Evolutionary conservation across 2,888 invertebrate genomes (phyloP).

Genomic region (Ormia ochracea): DNA sequence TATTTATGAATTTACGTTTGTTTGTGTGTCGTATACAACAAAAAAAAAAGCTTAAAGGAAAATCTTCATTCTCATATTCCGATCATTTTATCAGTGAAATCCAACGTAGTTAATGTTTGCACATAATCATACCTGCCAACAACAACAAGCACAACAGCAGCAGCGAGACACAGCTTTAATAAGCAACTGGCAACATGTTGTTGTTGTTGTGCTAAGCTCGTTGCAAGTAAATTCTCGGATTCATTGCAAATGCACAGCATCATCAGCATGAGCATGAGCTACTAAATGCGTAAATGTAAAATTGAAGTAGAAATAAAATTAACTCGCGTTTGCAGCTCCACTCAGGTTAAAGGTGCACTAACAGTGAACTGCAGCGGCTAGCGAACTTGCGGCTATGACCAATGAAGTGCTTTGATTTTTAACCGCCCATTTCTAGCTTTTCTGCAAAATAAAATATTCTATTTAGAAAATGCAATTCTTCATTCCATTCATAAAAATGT

Average conservation of each 20-base stretch:
- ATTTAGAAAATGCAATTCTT: too few relatives aligned
- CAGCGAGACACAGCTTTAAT: not conserved
- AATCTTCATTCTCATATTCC: constrained; percentile 14
- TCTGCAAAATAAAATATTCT: too few relatives aligned
- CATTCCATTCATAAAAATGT: too few relatives aligned
- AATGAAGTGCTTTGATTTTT: too few relatives aligned
- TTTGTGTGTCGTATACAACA: too few relatives aligned
- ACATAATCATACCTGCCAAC: constrained; percentile 19
- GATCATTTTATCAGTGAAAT: constrained; percentile 33
- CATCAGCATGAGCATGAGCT: constrained; percentile 12
- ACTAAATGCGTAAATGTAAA: constrained; percentile 47
- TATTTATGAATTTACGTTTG: too few relatives aligned
- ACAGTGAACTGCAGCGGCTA: too few relatives aligned
- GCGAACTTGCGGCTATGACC: too few relatives aligned
- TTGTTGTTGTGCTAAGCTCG: constrained; percentile 1
- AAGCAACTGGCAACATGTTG: constrained; percentile 33
- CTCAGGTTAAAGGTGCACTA: too few relatives aligned
- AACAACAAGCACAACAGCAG: not conserved
- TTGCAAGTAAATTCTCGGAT: constrained; percentile 35
- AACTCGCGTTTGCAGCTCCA: constrained; percentile 25
- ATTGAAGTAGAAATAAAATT: constrained; percentile 31
- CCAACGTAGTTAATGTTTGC: constrained; percentile 46
- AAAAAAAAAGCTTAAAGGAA: not conserved
- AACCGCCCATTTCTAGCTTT: too few relatives aligned
- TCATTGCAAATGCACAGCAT: constrained; percentile 52